Evolutionary conservation across 1,140 invertebrate species (phyloP), one percentile per base, ranked within the genome.

Genomic region (Eupeodes corollae): DNA sequence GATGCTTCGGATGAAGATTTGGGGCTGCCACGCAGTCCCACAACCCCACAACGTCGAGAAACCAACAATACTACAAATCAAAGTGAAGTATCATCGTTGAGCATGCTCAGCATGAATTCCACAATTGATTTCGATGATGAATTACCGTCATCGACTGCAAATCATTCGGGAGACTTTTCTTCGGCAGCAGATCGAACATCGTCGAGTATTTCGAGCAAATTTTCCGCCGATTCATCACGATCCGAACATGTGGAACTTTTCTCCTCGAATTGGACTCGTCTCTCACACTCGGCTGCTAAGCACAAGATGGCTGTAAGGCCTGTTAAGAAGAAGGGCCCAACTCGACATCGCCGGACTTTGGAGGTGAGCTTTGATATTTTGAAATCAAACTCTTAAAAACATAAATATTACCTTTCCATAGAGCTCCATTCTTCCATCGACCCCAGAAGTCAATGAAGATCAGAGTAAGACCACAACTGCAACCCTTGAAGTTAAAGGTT

Each of bases 231-330:
- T 42, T 48, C 43, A 18, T 43, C 26, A 6, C 18, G 47, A 9
- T 49, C 38, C 2, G 48, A 66, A 34, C 58, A 66, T 6, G 59
- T 59, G 34, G 63, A 64, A 48, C 54, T 57, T 10, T 54, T 67
- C 12, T 53, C 54, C 12, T 30, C 47, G 6, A 59, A 66, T 19
- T 56, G 74, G 54, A 73, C 79, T 50, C 78, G 82, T 34, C 71
- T 87, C 42, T 84, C 80, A 58, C 84, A 86, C 62, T 80, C 79
- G n/a, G 84, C 83, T 14, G 84, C 84, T 32, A 75, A 75, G 48
- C 84, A 87, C 71, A 82, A 84, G 67, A 85, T 86, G 73, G 76
- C 83, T 33, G 78, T 87, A 33, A 72, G 79, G 30, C 84, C 84
- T n/a, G 77, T 79, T 52, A 73, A 83, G 54, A 85, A 80, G 16